phyloP scores from a whole-genome alignment of 2,888 invertebrate genomes.

The Macrostomum cliftonense region DNA sequence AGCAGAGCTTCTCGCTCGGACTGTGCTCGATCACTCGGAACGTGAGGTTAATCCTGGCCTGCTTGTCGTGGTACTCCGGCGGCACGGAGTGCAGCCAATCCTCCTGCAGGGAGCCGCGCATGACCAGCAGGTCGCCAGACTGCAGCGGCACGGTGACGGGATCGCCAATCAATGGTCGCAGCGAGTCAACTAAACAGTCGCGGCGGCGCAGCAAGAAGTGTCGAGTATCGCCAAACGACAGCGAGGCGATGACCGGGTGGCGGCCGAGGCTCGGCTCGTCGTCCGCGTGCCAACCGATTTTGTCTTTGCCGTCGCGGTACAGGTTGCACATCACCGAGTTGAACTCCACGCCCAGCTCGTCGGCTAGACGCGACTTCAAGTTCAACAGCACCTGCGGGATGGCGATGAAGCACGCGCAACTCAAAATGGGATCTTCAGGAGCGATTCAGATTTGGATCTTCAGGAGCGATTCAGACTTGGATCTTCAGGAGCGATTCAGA shows the following conservation, averaged over 20 bases:
- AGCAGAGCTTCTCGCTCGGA: no score
- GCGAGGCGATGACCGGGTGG: slow-evolving; percentile 34
- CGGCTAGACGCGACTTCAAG: no score
- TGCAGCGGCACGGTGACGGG: slow-evolving; percentile 32
- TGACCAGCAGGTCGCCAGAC: slow-evolving; percentile 38
- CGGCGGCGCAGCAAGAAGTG: slow-evolving; percentile 33
- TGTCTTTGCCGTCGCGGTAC: slow-evolving; percentile 39
- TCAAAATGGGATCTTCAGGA: no score
- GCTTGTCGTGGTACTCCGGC: slow-evolving; percentile 35
- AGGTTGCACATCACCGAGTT: slow-evolving; percentile 40
- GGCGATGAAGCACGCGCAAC: no score
- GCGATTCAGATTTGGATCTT: no score
- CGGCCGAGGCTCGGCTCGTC: slow-evolving; percentile 35
- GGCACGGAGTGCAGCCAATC: slow-evolving; percentile 41
- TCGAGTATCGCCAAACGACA: slow-evolving; percentile 34
- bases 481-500: no score
- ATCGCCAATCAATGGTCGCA: slow-evolving; percentile 12
- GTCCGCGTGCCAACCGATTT: slow-evolving; percentile 40
- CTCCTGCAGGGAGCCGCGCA: slow-evolving; percentile 40
- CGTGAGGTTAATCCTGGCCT: slow-evolving; percentile 35
- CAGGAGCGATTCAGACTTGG: no score
- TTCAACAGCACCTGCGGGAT: no score
- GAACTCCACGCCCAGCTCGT: slow-evolving; percentile 17
- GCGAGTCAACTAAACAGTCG: not conserved
- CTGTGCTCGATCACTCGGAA: slow-evolving; percentile 28